phyloP scores from a whole-genome alignment of 2,888 invertebrate genomes.

The Pemphredon lugubris region DNA sequence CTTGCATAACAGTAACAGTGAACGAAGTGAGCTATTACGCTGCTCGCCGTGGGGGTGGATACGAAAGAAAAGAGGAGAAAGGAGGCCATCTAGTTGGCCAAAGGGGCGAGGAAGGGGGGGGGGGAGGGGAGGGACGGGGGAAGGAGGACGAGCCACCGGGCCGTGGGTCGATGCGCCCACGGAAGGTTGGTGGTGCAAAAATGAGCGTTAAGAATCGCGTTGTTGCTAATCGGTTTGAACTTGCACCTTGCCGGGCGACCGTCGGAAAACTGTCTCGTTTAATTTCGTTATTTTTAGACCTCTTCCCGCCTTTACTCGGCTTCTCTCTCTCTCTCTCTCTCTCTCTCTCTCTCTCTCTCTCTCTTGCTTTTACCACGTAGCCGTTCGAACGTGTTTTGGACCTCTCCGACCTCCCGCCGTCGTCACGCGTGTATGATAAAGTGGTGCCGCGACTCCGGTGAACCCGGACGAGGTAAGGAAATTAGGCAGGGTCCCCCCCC shows the following conservation, averaged over 20 bases:
- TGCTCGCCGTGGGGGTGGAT: conserved; percentile 68
- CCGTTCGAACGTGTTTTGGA: too few species aligned
- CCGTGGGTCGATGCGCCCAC: conserved; percentile 67
- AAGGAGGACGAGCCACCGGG: conserved; percentile 47
- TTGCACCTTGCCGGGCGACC: conserved; percentile 68
- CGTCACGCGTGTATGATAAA: conserved; percentile 40
- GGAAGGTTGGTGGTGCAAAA: conserved; percentile 68
- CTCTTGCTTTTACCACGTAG: too few species aligned
- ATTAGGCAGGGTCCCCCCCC: conserved; percentile 39
- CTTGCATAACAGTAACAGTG: conserved; percentile 79
- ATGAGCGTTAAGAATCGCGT: conserved; percentile 55
- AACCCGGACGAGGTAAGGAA: conserved; percentile 34
- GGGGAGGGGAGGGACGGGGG: conserved; percentile 30
- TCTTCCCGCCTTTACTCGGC: too few species aligned
- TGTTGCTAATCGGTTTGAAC: conserved; percentile 74
- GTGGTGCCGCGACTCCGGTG: conserved; percentile 28
- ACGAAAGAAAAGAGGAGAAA: conserved; percentile 64
- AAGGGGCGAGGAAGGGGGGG: conserved; percentile 31
- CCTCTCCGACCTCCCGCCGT: conserved; percentile 25
- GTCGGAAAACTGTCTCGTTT: conserved; percentile 23
- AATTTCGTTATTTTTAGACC: conserved; percentile 7
- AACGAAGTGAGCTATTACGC: conserved; percentile 76
- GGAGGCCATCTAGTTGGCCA: conserved; percentile 50
- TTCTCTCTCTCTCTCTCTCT: too few species aligned
- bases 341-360: too few species aligned